Evolutionary conservation across 2,113 vertebrate species (phyloP).

Genomic region (Notarius lentiginosus): DNA sequence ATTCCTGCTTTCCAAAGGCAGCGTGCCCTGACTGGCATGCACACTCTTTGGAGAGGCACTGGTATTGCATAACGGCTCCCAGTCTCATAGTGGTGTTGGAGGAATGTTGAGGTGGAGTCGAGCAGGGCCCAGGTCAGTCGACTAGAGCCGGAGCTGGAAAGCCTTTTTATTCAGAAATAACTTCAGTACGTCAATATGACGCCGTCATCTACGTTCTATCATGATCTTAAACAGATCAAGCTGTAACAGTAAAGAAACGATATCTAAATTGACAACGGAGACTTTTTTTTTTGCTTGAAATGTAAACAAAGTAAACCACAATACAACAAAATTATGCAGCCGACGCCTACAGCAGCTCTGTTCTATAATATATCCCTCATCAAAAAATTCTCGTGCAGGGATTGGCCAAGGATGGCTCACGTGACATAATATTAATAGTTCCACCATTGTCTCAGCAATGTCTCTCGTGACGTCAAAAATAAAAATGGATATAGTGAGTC

Average conservation of each 20-base stretch:
- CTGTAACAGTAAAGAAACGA: background rate
- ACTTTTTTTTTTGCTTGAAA: background rate
- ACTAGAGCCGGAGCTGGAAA: background rate
- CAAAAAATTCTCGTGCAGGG: too few species aligned
- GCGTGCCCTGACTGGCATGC: constrained; percentile 51
- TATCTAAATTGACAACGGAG: background rate
- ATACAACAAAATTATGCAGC: background rate
- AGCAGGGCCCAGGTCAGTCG: background rate
- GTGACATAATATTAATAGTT: too few species aligned
- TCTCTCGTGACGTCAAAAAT: too few species aligned
- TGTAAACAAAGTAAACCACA: background rate
- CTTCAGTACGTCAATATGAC: background rate
- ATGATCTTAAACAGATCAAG: rapidly evolving
- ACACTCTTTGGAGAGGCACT: background rate
- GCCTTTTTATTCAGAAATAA: background rate
- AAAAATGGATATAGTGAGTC: too few species aligned
- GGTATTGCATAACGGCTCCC: constrained; percentile 26
- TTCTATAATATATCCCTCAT: background rate
- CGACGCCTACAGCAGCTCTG: background rate
- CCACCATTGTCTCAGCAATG: too few species aligned
- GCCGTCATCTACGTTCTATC: background rate
- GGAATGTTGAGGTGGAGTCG: constrained; percentile 20
- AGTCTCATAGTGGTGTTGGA: background rate
- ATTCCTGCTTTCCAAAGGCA: constrained; percentile 60
- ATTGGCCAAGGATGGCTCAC: too few species aligned